These are phyloP conservation scores for Leptinotarsa rubiginosa DNA, from an alignment of 2,888 invertebrate species.

Conservation along the genomic window DNA sequence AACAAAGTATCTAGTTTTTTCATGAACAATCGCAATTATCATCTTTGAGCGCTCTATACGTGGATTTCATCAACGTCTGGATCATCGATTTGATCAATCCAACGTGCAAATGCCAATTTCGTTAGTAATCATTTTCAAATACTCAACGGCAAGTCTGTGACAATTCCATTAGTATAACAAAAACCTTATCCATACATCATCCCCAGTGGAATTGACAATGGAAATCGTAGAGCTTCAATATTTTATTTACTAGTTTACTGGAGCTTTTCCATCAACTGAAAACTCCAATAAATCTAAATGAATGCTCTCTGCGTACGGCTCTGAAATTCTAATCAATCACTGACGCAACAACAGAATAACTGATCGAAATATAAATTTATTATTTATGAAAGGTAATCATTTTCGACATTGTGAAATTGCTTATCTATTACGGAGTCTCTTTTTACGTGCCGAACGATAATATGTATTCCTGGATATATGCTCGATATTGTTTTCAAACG, in stretches of 20 bases:
- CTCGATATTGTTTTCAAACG: not conserved
- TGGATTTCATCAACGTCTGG: not conserved
- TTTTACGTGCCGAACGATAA: conserved; percentile 17
- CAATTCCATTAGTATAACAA: not conserved
- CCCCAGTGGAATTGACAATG: not conserved
- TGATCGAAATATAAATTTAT: conserved; percentile 41
- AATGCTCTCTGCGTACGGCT: conserved; percentile 27
- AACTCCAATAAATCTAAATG: conserved; percentile 20
- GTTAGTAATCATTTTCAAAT: not conserved
- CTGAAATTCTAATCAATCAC: conserved; percentile 43
- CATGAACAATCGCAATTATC: too few species aligned
- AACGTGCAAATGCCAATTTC: not conserved
- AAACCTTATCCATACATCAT: conserved; percentile 14
- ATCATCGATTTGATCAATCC: not conserved
- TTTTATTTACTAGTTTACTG: conserved; percentile 14
- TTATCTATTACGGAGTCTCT: conserved; percentile 29
- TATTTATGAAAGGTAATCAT: conserved; percentile 45
- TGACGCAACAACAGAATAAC: conserved; percentile 40
- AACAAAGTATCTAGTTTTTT: too few species aligned
- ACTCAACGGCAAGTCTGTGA: not conserved
- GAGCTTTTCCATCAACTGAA: conserved; percentile 4
- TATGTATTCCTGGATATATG: not conserved
- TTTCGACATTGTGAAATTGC: conserved; percentile 40
- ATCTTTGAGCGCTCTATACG: too few species aligned
- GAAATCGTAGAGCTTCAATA: conserved; percentile 2